A percentile compares a stretch with the other conserved stretches of the same genome.
These are phyloP conservation scores for Eupithecia inturbata DNA, from an alignment of 2,888 invertebrate genomes.

Conservation along the genomic window DNA sequence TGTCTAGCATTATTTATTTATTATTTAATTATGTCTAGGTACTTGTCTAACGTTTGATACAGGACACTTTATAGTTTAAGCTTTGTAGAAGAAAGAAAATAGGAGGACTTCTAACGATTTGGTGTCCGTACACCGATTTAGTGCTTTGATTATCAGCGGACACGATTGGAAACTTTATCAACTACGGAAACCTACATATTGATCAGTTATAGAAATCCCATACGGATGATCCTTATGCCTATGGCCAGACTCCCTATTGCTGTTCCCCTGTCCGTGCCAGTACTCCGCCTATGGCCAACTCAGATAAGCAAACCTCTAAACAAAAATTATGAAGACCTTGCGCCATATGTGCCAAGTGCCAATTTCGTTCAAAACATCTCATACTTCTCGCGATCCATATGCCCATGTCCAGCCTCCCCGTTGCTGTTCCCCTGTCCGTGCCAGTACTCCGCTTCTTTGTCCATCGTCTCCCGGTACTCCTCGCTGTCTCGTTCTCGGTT, in stretches of 20 bases:
- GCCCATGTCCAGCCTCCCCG: constrained; percentile 45
- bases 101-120: too few relatives aligned
- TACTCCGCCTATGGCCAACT: constrained; percentile 51
- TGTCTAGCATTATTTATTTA: too few relatives aligned
- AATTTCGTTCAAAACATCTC: too few relatives aligned
- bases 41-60: background rate
- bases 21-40: too few relatives aligned
- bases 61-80: background rate
- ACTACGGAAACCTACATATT: too few relatives aligned
- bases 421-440: constrained; percentile 47
- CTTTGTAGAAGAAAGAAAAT: background rate
- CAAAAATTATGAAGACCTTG: too few relatives aligned
- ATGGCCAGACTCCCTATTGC: constrained; percentile 44
- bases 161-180: too few relatives aligned
- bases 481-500: constrained; percentile 42
- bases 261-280: constrained; percentile 51
- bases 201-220: too few relatives aligned
- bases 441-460: constrained; percentile 53
- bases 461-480: constrained; percentile 46
- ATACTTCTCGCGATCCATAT: constrained; percentile 48
- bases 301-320: too few relatives aligned
- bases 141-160: too few relatives aligned
- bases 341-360: too few relatives aligned
- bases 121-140: too few relatives aligned
- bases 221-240: constrained; percentile 45